Evolutionary conservation across 2,113 vertebrate genomes (phyloP).

Genomic region (Nicator chloris): DNA sequence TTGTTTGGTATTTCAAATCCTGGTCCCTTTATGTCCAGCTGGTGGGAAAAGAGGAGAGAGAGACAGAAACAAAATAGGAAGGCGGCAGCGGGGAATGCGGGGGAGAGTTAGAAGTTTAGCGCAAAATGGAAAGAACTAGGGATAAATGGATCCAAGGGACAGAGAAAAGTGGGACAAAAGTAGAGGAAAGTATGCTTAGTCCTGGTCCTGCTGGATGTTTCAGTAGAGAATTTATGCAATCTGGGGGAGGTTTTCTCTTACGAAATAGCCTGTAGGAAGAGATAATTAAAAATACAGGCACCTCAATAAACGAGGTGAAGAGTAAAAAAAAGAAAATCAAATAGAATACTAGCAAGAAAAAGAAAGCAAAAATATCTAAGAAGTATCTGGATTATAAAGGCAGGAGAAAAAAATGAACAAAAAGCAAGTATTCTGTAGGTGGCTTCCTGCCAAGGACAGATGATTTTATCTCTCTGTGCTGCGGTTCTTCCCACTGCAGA

Average conservation of each 20-base stretch:
- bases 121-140: neutral
- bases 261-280: neutral
- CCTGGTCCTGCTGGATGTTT: neutral
- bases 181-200: neutral
- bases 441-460: constrained; percentile 9
- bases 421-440: constrained; percentile 6
- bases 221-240: neutral
- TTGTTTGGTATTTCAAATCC: constrained; percentile 61
- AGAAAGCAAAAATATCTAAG: neutral
- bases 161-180: neutral
- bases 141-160: neutral
- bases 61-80: constrained; percentile 43
- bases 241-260: neutral
- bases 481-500: neutral
- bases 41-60: constrained; percentile 55
- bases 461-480: neutral
- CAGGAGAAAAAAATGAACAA: neutral
- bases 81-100: neutral
- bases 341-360: neutral
- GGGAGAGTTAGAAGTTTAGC: neutral
- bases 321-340: neutral
- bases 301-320: neutral
- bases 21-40: constrained; percentile 58
- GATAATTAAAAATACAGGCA: neutral
- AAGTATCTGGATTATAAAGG: neutral